A percentile compares a stretch with the other conserved stretches of the same genome.
Evolutionary conservation across 2,888 invertebrate genomes (phyloP).

Genomic region (Chrysolina haemoptera): DNA sequence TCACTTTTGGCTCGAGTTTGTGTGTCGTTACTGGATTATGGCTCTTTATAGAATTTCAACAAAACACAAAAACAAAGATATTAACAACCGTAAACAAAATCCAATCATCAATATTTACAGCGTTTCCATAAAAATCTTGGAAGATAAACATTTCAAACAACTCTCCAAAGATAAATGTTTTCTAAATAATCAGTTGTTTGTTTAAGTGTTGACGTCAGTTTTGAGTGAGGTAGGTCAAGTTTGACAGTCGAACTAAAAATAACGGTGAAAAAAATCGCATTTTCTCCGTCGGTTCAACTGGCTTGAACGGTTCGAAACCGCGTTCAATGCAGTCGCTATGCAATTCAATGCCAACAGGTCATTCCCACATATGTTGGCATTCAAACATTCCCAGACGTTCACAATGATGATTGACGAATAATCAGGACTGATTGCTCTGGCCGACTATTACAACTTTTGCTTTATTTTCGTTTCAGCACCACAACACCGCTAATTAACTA

Average conservation of each 20-base stretch:
- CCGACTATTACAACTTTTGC: constrained; percentile 1
- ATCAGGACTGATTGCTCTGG: constrained; percentile 24
- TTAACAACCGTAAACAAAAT: not conserved
- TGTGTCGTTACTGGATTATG: too few relatives aligned
- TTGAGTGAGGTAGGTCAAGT: constrained; percentile 21
- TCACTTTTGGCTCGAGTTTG: too few relatives aligned
- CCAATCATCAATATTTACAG: constrained; percentile 5
- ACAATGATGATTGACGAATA: constrained; percentile 34
- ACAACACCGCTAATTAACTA: constrained; percentile 10
- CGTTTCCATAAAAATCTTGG: not conserved
- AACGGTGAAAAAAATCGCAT: constrained; percentile 19
- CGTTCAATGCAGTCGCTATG: constrained; percentile 22
- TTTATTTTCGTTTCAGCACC: constrained; percentile 4
- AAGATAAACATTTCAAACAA: constrained; percentile 7
- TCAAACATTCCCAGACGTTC: constrained; percentile 57
- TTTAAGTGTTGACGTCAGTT: constrained; percentile 11
- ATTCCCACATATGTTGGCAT: constrained; percentile 57
- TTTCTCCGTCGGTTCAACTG: constrained; percentile 18
- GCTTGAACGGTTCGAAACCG: constrained; percentile 5
- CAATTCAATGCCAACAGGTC: constrained; percentile 56
- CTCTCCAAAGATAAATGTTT: constrained; percentile 22
- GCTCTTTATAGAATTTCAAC: not conserved
- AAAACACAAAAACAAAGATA: constrained; percentile 1
- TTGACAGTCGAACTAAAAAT: constrained; percentile 18
- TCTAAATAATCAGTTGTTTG: constrained; percentile 18